Evolutionary conservation across 35 echinoderm and acorn worm genomes (phyloP), one percentile per base, ranked within the genome.

Genomic region (Heliocidaris tuberculata): DNA sequence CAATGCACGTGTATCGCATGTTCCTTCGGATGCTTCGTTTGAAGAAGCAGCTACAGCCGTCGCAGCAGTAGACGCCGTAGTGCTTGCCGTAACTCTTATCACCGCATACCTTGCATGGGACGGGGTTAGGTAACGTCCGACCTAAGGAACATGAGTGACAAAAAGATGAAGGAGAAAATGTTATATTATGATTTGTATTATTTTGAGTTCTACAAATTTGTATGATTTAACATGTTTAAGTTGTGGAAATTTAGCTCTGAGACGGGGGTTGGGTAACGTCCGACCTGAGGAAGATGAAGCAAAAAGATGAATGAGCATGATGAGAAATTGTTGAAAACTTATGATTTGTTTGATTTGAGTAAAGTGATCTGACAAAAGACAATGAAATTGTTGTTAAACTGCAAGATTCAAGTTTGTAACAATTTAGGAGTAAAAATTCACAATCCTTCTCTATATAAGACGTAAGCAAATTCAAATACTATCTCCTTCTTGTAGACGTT

Each of bases 51-150:
- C 98, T 99, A 47, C 98, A 99, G 3, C 96, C 98, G 78, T 99
- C 98, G 94, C 98, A 99, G 86, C 98, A 99, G 86, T 99, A 97
- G 7, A 99, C 98, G 12, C 98, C 98, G 95, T 99, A 99, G 93
- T 99, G 98, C 31, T 99, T 99, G 2, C 98, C 98, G 94, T 97
- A 99, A 35, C 98, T 99, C 48, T 99, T 99, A 50, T 99, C 98
- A 0, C 98, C 98, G 54, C 98, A 97, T 27, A 97, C 97, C 92
- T 96, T 96, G 59, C 96, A 97, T 7, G 98, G 95, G 17, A 99
- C 98, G 0, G 98, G 98, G 94, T 99, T 97, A 0, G 98, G 98
- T 30, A 97, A 86, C 48, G 96, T 97, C 17, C 96, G 98, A 94
- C 98, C 97, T 99, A 31, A 47, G 88, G 56, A 71, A 60, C 61